These are phyloP conservation scores for Telmatochromis sp. DNA, from an alignment of 2,113 vertebrate genomes.

Conservation along the genomic window DNA sequence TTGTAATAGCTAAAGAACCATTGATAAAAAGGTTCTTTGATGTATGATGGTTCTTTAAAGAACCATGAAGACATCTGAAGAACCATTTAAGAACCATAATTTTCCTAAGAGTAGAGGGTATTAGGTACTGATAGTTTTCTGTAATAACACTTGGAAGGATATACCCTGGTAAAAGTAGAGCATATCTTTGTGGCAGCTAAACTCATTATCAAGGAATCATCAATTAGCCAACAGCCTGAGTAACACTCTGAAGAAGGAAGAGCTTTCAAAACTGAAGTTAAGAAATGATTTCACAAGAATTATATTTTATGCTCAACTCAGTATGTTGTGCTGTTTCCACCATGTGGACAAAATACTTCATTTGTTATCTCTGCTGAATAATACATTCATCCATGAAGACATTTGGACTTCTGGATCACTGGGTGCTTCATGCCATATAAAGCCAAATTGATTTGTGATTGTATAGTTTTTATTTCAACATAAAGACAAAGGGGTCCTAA, in stretches of 20 bases:
- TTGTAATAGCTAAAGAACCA: background rate
- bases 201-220: too few relatives aligned
- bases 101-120: background rate
- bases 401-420: background rate
- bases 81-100: background rate
- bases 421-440: background rate
- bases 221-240: too few relatives aligned
- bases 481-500: background rate
- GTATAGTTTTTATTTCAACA: background rate
- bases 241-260: too few relatives aligned
- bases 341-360: background rate
- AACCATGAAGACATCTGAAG: background rate
- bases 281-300: too few relatives aligned
- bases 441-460: background rate
- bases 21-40: background rate
- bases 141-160: too few relatives aligned
- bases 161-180: too few relatives aligned
- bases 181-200: too few relatives aligned
- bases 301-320: background rate
- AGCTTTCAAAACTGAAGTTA: too few relatives aligned
- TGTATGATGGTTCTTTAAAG: background rate
- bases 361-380: too few relatives aligned
- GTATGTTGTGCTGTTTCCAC: background rate
- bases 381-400: too few relatives aligned
- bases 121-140: too few relatives aligned